These are phyloP conservation scores for Caenorhabditis tropicalis DNA, from an alignment of 1,140 invertebrate species.

Conservation along the genomic window DNA sequence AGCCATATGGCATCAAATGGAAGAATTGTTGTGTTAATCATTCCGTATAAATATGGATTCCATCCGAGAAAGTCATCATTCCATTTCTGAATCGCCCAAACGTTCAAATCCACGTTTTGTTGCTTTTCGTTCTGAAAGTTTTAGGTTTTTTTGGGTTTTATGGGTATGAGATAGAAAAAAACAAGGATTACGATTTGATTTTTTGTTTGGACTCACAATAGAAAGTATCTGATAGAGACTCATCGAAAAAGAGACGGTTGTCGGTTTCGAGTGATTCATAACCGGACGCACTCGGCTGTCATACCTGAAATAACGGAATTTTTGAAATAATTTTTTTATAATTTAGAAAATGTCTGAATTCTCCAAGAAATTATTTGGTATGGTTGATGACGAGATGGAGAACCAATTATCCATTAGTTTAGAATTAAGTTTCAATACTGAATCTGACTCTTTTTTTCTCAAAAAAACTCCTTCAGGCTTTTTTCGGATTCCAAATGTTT, in stretches of 20 bases:
- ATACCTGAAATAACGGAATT: slow-evolving; percentile 53
- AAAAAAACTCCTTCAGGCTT: no score
- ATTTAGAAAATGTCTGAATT: no score
- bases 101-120: slow-evolving; percentile 69
- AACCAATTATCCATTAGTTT: no score
- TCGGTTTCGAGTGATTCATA: slow-evolving; percentile 65
- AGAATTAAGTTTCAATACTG: no score
- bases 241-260: slow-evolving; percentile 69
- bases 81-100: slow-evolving; percentile 72
- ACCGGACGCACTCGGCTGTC: slow-evolving; percentile 69
- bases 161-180: no score
- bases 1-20: slow-evolving; percentile 69
- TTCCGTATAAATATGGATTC: slow-evolving; percentile 63
- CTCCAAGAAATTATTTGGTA: no score
- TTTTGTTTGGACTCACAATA: slow-evolving; percentile 67
- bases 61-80: slow-evolving; percentile 70
- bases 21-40: slow-evolving; percentile 68
- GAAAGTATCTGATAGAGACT: slow-evolving; percentile 71
- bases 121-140: slow-evolving; percentile 67
- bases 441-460: no score
- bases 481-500: no score
- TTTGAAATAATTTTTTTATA: not conserved
- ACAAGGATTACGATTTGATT: no score
- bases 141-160: no score
- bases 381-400: no score